phyloP scores from a whole-genome alignment of 2,113 vertebrate species.

The Peromyscus californicus region DNA sequence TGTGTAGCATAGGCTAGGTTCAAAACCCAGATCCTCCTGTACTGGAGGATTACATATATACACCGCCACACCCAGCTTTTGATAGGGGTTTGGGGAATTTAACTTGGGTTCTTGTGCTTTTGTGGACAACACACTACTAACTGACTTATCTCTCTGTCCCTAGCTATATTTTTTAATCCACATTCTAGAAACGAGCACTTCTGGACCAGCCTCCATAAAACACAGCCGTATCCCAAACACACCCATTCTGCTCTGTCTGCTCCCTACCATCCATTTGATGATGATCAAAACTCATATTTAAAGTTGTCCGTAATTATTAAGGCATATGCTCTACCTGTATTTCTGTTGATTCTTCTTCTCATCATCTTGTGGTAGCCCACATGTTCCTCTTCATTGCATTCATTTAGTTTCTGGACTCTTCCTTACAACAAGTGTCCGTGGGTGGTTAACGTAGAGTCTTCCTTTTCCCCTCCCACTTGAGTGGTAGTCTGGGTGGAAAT shows the following conservation, averaged over 20 bases:
- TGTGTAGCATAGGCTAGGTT: background rate
- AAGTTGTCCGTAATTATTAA: background rate
- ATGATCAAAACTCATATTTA: background rate
- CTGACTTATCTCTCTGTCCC: background rate
- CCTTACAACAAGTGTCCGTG: slow-evolving; percentile 48
- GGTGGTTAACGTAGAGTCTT: slow-evolving; percentile 41
- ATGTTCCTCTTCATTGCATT: background rate
- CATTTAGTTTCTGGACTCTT: slow-evolving; percentile 42
- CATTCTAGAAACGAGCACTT: background rate
- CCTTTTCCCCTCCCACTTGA: slow-evolving; percentile 22
- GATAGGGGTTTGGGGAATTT: background rate
- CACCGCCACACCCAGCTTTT: background rate
- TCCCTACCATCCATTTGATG: background rate
- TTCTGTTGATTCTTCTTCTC: background rate
- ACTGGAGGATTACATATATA: background rate
- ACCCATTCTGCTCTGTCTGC: background rate
- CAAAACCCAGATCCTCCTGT: background rate
- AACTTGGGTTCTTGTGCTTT: background rate
- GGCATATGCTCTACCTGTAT: background rate
- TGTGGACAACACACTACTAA: background rate
- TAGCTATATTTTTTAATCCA: background rate
- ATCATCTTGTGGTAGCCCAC: background rate
- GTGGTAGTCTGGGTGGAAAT: slow-evolving; percentile 14
- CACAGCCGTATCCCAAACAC: background rate
- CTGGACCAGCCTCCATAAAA: background rate